phyloP scores from a whole-genome alignment of 2,888 invertebrate species.

The Mesorhabditis spiculigera region DNA sequence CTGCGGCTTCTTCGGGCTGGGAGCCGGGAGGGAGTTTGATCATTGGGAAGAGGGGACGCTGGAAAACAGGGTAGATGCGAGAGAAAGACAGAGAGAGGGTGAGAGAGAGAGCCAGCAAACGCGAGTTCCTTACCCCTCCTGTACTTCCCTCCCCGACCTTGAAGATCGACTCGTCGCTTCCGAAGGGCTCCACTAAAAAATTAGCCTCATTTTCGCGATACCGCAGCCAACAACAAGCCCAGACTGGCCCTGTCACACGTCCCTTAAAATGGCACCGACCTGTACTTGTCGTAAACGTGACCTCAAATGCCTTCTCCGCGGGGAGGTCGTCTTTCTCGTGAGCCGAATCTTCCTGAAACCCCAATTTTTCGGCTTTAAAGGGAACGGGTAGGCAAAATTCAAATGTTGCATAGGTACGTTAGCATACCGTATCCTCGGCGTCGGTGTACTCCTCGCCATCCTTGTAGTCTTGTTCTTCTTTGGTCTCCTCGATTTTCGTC shows the following conservation, averaged over 20 bases:
- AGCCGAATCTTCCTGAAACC: neutral
- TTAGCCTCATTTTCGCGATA: neutral
- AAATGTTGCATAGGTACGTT: no score
- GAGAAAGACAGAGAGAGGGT: no score
- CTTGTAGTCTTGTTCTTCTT: neutral
- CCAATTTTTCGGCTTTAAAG: neutral
- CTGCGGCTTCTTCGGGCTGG: neutral
- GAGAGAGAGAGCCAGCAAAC: no score
- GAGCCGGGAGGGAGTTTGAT: neutral
- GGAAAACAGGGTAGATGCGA: neutral
- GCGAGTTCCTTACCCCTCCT: neutral
- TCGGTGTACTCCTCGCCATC: neutral
- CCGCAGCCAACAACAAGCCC: no score
- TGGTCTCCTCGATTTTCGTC: conserved; percentile 4
- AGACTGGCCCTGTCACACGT: no score
- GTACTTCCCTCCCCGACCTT: neutral
- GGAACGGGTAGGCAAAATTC: no score
- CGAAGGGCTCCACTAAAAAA: conserved; percentile 1
- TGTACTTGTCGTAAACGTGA: no score
- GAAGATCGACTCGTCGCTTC: conserved; percentile 1
- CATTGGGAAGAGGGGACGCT: neutral
- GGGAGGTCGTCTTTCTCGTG: neutral
- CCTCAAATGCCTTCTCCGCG: no score
- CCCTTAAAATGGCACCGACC: no score
- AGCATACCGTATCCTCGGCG: neutral